Base-by-base conservation (phyloP, 2,888 invertebrate species). In the Cataglyphis rosenhaueri region DNA sequence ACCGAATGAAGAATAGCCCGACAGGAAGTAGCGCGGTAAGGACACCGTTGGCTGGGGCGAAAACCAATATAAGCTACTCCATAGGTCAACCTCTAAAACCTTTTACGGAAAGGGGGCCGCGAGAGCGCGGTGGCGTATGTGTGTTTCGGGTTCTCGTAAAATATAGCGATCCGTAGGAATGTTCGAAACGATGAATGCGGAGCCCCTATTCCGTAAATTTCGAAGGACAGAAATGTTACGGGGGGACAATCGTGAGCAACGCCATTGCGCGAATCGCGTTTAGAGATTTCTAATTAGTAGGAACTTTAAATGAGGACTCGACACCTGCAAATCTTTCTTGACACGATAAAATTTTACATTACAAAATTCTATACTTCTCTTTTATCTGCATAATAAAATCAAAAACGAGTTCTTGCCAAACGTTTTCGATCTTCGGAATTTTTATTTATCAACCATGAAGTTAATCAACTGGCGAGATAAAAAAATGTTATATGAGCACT, bases 21-120 rank as follows among this genome's bases (percentile, higher is more conserved):
- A 59, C 76, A 66, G 86, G 73, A 86, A 85, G 81, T 82, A 83
- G 75, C 78, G 29, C 35, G 73, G 85, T 75, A 74, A 81, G 66
- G 55, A 70, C 59, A 81, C 44, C 59, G 38, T 21, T 29, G 73
- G 64, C 68, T 48, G 35, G 61, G 73, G 74, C 68, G 78, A 73
- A 71, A 86, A 83, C 82, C 86, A 81, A 85, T 85, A 86, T 81
- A 79, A 82, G 81, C 65, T 75, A 70, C 71, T 86, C 78, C 85
- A 78, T 81, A 83, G 85, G 81, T 85, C 81, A 85, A 75, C 81
- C 71, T 81, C 81, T 74, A 81, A 81, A 70, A 81, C 84, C 71
- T 25, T 59, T 41, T 35, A 44, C 18, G 59, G 32, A 61, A 55
- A 68, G 68, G 68, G 78, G 59, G 55, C 35, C 35, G 55, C 52